Percentiles rank a stretch among this genome's conserved stretches.
Evolutionary conservation across 2,888 invertebrate species (phyloP).

Genomic region (Parnassius glacialis): DNA sequence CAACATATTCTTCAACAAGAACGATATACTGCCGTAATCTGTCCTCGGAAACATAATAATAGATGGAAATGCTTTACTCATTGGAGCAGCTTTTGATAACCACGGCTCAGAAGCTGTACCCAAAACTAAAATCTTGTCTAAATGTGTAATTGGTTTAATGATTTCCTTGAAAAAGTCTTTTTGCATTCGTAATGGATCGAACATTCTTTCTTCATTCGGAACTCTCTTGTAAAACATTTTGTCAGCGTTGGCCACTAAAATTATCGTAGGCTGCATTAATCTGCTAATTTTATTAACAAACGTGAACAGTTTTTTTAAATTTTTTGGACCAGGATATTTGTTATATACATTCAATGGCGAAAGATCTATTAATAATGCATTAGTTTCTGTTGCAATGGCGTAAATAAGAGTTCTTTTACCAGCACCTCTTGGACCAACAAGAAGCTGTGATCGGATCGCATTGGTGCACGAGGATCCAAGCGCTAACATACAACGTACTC

Average conservation of each 20-base stretch:
- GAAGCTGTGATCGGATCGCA: slow-evolving; percentile 81
- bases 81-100: slow-evolving; percentile 67
- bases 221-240: slow-evolving; percentile 85
- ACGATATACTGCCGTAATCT: slow-evolving; percentile 82
- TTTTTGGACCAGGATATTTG: slow-evolving; percentile 85
- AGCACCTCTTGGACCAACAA: slow-evolving; percentile 85
- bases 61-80: slow-evolving; percentile 82
- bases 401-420: slow-evolving; percentile 88
- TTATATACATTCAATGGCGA: slow-evolving; percentile 85
- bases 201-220: slow-evolving; percentile 81
- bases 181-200: slow-evolving; percentile 86
- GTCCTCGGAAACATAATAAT: slow-evolving; percentile 77
- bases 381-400: slow-evolving; percentile 87
- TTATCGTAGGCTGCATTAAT: slow-evolving; percentile 86
- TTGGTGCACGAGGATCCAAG: slow-evolving; percentile 68
- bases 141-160: slow-evolving; percentile 82
- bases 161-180: slow-evolving; percentile 84
- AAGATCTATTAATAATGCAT: slow-evolving; percentile 88
- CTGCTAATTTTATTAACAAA: slow-evolving; percentile 84
- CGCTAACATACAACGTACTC: slow-evolving; percentile 82
- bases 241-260: slow-evolving; percentile 85
- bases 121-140: slow-evolving; percentile 85
- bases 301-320: slow-evolving; percentile 83
- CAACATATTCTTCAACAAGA: slow-evolving; percentile 75
- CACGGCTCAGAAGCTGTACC: slow-evolving; percentile 86